Percentiles rank a stretch among this genome's conserved stretches.
Conservation (phyloP, 2,888 invertebrate species). For the Gymnocheta viridis region DNA sequence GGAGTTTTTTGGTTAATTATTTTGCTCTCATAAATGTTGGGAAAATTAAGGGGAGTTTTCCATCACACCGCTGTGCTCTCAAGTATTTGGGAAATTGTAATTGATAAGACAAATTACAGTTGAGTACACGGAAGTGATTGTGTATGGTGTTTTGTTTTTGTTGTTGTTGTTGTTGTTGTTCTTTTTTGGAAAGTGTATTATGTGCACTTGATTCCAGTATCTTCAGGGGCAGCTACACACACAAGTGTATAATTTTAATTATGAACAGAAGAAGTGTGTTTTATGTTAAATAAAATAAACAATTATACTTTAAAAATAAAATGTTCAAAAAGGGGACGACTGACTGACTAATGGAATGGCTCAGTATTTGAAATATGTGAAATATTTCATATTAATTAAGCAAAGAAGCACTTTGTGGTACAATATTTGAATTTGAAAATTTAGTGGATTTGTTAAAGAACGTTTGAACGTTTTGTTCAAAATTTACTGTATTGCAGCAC, state of each 20-base stretch:
- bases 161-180: neutral
- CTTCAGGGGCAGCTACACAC: neutral
- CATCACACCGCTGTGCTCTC: neutral
- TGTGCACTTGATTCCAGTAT: neutral
- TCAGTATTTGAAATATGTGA: neutral
- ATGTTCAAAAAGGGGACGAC: neutral
- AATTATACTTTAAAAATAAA: constrained; percentile 14
- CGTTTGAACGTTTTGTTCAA: too few species aligned
- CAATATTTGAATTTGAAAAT: neutral
- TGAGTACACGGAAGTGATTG: constrained; percentile 38
- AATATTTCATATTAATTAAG: neutral
- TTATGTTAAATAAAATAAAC: constrained; percentile 13
- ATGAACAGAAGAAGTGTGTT: neutral
- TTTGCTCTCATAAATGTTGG: constrained; percentile 3
- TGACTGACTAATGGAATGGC: too few species aligned
- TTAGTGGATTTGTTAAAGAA: neutral
- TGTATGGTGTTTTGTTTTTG: neutral
- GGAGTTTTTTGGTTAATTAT: constrained; percentile 42
- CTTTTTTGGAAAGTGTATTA: constrained; percentile 3
- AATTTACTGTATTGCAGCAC: too few species aligned
- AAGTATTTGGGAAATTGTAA: constrained; percentile 66
- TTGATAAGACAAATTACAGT: constrained; percentile 52
- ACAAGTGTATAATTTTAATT: constrained; percentile 1
- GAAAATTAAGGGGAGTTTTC: neutral
- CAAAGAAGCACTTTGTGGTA: neutral